Conservation (phyloP, 2,797 vertebrate species). For the Lepus townsendii region DNA sequence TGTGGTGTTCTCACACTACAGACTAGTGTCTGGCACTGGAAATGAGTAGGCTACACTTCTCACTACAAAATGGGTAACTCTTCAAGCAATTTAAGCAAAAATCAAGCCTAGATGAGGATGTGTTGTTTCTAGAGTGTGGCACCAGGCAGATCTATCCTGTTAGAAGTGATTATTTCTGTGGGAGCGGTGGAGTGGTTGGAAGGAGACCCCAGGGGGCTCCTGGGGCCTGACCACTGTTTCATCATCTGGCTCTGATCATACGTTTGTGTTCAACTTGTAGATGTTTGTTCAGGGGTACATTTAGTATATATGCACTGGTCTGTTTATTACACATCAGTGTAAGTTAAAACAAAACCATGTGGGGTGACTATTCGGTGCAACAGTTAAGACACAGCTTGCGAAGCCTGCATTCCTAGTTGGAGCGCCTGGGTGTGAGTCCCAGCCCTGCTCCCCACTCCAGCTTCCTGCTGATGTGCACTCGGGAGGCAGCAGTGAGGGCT, state of each 20-base stretch:
- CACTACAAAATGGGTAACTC: background rate
- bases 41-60: background rate
- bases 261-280: background rate
- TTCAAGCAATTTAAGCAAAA: background rate
- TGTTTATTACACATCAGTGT: background rate
- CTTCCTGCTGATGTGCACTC: no score
- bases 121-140: background rate
- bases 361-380: no score
- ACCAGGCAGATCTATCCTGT: background rate
- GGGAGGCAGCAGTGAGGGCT: no score
- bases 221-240: background rate
- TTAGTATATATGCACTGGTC: background rate
- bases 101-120: background rate
- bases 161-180: background rate
- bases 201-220: background rate
- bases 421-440: background rate
- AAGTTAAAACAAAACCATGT: background rate
- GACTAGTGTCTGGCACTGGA: background rate
- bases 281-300: background rate
- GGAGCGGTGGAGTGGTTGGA: background rate
- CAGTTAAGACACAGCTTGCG: no score
- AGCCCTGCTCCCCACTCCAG: background rate
- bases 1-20: background rate
- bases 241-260: background rate
- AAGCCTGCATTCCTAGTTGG: no score